Conservation (phyloP, 2,888 invertebrate genomes). For the Mellilla xanthometata region DNA sequence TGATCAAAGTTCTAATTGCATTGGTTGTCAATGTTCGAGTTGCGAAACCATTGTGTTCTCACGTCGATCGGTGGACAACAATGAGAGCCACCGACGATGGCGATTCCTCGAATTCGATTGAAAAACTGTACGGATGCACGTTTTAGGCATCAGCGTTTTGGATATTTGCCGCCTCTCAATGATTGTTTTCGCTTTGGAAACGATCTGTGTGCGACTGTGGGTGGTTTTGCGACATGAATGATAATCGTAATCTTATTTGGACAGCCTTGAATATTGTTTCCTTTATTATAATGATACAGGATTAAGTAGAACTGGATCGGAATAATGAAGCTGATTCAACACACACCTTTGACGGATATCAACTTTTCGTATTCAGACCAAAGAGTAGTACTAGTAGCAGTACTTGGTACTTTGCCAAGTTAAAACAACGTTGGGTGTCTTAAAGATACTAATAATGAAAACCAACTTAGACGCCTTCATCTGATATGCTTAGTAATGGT, state of each 20-base stretch:
- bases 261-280: constrained; percentile 6
- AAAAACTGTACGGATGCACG: constrained; percentile 80
- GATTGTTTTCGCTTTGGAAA: constrained; percentile 57
- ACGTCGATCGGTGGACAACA: constrained; percentile 76
- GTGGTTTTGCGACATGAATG: constrained; percentile 12
- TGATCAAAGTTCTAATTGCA: constrained; percentile 53
- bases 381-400: too few species aligned
- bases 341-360: too few species aligned
- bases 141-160: constrained; percentile 71
- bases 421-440: too few species aligned
- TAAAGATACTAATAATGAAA: too few species aligned
- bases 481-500: too few species aligned
- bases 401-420: too few species aligned
- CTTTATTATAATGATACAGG: constrained; percentile 18
- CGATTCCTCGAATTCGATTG: constrained; percentile 76
- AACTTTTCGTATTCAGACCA: too few species aligned
- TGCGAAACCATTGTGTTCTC: constrained; percentile 78
- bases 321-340: too few species aligned
- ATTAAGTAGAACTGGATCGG: constrained; percentile 32
- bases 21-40: constrained; percentile 52
- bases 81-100: constrained; percentile 78
- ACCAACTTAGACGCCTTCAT: too few species aligned
- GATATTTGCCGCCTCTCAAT: constrained; percentile 53
- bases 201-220: constrained; percentile 36
- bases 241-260: constrained; percentile 18